Evolutionary conservation across 2,797 vertebrate genomes (phyloP).

Genomic region (Sebastolobus alascanus): DNA sequence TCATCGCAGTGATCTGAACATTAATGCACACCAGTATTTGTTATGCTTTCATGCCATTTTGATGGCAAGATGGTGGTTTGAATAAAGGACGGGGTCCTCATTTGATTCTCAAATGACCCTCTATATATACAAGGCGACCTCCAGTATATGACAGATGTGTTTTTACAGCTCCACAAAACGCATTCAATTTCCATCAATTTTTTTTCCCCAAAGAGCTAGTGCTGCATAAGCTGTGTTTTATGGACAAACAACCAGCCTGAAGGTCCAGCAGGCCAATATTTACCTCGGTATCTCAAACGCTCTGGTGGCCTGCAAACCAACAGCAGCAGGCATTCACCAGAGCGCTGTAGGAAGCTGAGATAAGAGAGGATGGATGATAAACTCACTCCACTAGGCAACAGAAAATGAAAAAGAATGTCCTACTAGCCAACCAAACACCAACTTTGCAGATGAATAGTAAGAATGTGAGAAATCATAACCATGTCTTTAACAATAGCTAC

Average conservation of each 20-base stretch:
- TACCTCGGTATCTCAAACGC: slow-evolving; percentile 10
- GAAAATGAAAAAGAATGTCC: slow-evolving; percentile 38
- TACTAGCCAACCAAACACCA: slow-evolving; percentile 20
- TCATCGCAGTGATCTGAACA: not conserved
- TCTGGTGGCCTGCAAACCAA: slow-evolving; percentile 21
- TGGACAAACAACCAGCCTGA: slow-evolving; percentile 24
- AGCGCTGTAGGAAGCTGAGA: not conserved
- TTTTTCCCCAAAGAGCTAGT: slow-evolving; percentile 13
- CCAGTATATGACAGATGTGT: not conserved
- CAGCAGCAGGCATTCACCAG: slow-evolving; percentile 6
- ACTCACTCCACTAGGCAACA: slow-evolving; percentile 17
- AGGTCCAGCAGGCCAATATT: slow-evolving; percentile 42
- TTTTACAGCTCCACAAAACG: slow-evolving; percentile 16
- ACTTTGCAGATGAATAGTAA: slow-evolving; percentile 43
- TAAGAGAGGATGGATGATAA: slow-evolving; percentile 26
- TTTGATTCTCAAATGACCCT: not conserved
- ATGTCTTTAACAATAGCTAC: slow-evolving; percentile 42
- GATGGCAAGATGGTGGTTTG: not conserved
- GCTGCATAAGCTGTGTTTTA: slow-evolving; percentile 28
- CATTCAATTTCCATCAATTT: slow-evolving; percentile 30
- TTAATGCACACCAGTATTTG: not conserved
- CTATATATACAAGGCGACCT: not conserved
- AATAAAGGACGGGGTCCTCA: not conserved
- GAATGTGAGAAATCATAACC: slow-evolving; percentile 45
- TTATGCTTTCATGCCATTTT: not conserved